Evolutionary conservation across 2,113 vertebrate genomes (phyloP).

Genomic region (Dromas ardeola): DNA sequence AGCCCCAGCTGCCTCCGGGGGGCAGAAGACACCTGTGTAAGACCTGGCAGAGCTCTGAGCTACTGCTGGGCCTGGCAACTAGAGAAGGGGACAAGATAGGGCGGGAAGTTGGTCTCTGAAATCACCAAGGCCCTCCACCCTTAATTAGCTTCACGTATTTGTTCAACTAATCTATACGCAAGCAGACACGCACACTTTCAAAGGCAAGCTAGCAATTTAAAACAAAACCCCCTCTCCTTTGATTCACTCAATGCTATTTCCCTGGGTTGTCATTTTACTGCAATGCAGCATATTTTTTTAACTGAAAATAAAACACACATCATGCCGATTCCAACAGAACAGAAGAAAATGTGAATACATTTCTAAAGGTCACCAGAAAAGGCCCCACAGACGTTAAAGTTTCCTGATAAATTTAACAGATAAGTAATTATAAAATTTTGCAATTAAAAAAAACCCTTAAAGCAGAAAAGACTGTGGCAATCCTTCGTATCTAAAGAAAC

Average conservation of each 20-base stretch:
- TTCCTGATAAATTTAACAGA: not conserved
- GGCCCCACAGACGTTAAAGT: not conserved
- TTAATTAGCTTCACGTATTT: not conserved
- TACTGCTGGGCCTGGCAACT: not conserved
- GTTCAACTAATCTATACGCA: not conserved
- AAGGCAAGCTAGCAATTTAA: not conserved
- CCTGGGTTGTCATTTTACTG: not conserved
- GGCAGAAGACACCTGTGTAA: not conserved
- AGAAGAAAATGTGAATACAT: not conserved
- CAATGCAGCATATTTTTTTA: not conserved
- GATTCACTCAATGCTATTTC: not conserved
- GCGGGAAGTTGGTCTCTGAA: not conserved
- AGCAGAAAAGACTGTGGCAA: not conserved
- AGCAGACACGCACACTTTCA: not conserved
- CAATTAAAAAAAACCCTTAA: not conserved
- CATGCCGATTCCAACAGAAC: not conserved
- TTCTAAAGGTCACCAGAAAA: not conserved
- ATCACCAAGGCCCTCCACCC: not conserved
- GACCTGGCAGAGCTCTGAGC: not conserved
- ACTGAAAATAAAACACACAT: not conserved
- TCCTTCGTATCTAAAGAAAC: not conserved
- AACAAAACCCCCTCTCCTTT: not conserved
- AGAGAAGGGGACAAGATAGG: no score
- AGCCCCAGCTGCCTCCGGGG: not conserved
- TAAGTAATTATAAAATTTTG: not conserved